These are phyloP conservation scores for Rhabdophis nuchalis DNA, from an alignment of 2,797 vertebrate genomes.

Conservation along the genomic window DNA sequence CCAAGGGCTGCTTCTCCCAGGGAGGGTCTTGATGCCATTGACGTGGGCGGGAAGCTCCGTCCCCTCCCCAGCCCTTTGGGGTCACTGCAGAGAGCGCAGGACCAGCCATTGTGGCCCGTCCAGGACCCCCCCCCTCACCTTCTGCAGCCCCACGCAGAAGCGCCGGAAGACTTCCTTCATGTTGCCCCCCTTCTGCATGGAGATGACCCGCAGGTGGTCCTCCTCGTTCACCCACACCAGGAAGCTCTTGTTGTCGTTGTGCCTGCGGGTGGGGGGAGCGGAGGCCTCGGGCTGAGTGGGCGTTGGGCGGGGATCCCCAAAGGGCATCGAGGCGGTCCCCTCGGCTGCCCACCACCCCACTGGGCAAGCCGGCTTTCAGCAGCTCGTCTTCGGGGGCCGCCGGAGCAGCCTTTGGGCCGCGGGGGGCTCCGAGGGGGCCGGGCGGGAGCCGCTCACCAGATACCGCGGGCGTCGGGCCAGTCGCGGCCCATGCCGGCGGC, in stretches of 20 bases:
- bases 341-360: not conserved
- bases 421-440: not conserved
- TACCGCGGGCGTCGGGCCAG: conserved; percentile 83
- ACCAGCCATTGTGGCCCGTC: not conserved
- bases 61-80: not conserved
- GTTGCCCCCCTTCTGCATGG: conserved; percentile 83
- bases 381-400: not conserved
- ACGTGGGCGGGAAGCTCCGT: not conserved
- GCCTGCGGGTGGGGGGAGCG: conserved; percentile 61
- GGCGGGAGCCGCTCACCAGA: conserved; percentile 72
- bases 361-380: not conserved
- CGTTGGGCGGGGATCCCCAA: not conserved
- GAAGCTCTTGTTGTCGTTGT: conserved; percentile 82
- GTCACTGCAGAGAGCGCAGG: not conserved
- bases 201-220: conserved; percentile 83
- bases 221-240: conserved; percentile 86
- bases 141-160: conserved; percentile 82
- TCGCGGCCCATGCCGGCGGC: conserved; percentile 84
- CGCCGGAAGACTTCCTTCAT: conserved; percentile 86
- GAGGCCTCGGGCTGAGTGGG: not conserved
- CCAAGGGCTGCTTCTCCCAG: too few species aligned
- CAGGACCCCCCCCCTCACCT: conserved; percentile 64
- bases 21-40: not conserved
- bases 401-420: not conserved
- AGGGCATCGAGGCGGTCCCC: not conserved